A percentile compares a stretch with the other conserved stretches of the same genome.
These are phyloP conservation scores for Acronicta psi DNA, from an alignment of 2,888 invertebrate species.

Conservation along the genomic window DNA sequence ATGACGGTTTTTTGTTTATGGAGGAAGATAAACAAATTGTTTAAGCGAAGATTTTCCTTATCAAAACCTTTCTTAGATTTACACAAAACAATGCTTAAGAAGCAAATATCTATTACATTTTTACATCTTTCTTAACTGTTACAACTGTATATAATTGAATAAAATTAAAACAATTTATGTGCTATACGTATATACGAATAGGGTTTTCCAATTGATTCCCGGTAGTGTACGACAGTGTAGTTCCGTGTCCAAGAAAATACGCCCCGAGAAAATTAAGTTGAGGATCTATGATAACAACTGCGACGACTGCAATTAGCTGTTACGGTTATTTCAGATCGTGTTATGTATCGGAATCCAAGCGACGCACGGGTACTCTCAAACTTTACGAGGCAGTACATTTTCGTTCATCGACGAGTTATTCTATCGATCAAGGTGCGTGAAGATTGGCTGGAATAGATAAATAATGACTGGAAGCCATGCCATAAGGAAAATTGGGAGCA, in stretches of 20 bases:
- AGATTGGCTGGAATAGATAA: too few species aligned
- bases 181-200: too few species aligned
- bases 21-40: constrained; percentile 3
- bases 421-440: too few species aligned
- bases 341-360: constrained; percentile 16
- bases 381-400: constrained; percentile 1
- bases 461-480: too few species aligned
- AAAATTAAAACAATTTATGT: too few species aligned
- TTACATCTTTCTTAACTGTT: background rate
- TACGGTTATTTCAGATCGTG: constrained; percentile 16
- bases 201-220: too few species aligned
- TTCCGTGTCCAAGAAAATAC: too few species aligned
- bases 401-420: background rate
- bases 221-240: too few species aligned
- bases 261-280: constrained; percentile 3
- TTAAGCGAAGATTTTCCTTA: constrained; percentile 22
- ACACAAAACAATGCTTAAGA: constrained; percentile 11
- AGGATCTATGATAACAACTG: constrained; percentile 19
- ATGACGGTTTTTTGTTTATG: constrained; percentile 6
- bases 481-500: too few species aligned
- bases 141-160: constrained; percentile 4
- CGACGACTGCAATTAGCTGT: constrained; percentile 30
- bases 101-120: constrained; percentile 11
- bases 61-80: constrained; percentile 8
- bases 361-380: background rate